Base-by-base conservation (phyloP, 2,888 invertebrate genomes). In the Hirtodrosophila alboralis region DNA sequence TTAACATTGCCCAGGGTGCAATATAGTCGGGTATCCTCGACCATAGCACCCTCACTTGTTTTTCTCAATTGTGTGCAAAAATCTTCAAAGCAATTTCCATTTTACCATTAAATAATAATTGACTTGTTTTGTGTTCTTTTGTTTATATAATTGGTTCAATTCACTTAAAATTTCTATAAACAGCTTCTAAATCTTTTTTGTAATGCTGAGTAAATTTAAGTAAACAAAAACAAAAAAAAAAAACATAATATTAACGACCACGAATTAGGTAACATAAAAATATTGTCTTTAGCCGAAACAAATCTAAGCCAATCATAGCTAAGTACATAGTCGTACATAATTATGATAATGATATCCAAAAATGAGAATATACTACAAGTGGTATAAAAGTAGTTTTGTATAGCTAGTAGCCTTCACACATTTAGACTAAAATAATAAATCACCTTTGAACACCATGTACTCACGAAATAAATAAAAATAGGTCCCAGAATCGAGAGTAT, bases 401-500 rank as follows among this genome's bases (percentile, higher is more conserved):
- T 18, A 18, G 18, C 4, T 18, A 3, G 4, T 18, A 18, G 18
- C 44, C 34, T 40, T 60, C 26, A 26, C 9, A 44, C 28, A 49
- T 14, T 31, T 0, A 26, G 5, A 13, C 18, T 28, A 26, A 37
- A 28, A 16, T 8, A 30, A 57, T 47, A 47, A 60, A 49, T 38
- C 31, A 31, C 23, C 48, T 9, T n/a, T 7, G 10, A 47, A 23
- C 26, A 21, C 31, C 13, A 27, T 9, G 26, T 34, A 14, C 34
- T 54, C 45, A 12, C 34, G 43, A 56, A 56, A 56, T 27, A 30
- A 16, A 40, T 40, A 48, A 28, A 78, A 62, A 76, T 44, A 57
- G 47, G 26, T 48, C 13, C 43, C 10, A 30, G 4, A 16, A 44
- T 34, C 41, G 4, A 34, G 31, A 49, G 62, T 37, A 38, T 51